Conservation (phyloP, 2,888 invertebrate genomes). For the Cryptophagus acutangulus region DNA sequence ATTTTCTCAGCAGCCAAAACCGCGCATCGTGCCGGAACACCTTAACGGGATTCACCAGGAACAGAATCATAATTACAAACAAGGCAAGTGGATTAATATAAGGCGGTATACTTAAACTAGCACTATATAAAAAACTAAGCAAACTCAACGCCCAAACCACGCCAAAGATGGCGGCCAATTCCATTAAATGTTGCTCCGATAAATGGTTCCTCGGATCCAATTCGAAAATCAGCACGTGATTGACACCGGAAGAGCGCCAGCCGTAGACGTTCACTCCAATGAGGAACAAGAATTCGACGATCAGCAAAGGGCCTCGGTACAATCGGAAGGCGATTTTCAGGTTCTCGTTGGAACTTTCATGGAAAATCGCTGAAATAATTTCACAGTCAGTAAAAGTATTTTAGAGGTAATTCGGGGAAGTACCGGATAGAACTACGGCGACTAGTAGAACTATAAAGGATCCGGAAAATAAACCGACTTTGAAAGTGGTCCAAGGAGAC, state of each 20-base stretch:
- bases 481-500: slow-evolving; percentile 77
- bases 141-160: slow-evolving; percentile 67
- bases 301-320: slow-evolving; percentile 72
- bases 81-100: slow-evolving; percentile 72
- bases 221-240: slow-evolving; percentile 80
- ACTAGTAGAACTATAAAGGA: slow-evolving; percentile 71
- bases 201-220: slow-evolving; percentile 74
- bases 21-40: slow-evolving; percentile 72
- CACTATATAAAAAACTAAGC: slow-evolving; percentile 63
- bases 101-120: slow-evolving; percentile 65
- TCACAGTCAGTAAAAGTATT: not conserved
- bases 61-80: slow-evolving; percentile 60
- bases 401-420: not conserved
- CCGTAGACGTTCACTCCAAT: slow-evolving; percentile 79
- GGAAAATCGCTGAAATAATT: slow-evolving; percentile 49
- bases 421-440: slow-evolving; percentile 67
- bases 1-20: slow-evolving; percentile 65
- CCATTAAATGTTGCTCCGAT: slow-evolving; percentile 72
- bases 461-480: slow-evolving; percentile 79
- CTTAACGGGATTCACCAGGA: slow-evolving; percentile 71
- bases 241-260: slow-evolving; percentile 77
- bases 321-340: slow-evolving; percentile 68
- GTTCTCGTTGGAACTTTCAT: slow-evolving; percentile 51
- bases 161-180: slow-evolving; percentile 70
- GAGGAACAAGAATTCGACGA: slow-evolving; percentile 70